These are phyloP conservation scores for Triops cancriformis DNA, from an alignment of 1,140 invertebrate species.

Conservation along the genomic window DNA sequence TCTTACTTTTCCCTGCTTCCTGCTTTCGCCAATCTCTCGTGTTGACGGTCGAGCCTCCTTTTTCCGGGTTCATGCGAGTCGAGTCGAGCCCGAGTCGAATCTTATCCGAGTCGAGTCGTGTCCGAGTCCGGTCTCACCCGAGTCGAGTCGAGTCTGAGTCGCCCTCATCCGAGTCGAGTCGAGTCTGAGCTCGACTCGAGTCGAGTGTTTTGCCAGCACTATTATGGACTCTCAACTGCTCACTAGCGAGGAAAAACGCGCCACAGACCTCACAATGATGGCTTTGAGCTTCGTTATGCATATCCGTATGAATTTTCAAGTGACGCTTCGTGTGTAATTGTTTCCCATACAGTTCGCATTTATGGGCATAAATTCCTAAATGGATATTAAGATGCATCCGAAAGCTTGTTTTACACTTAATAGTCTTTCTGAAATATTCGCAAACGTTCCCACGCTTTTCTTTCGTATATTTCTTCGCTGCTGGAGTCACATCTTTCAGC, in stretches of 20 bases:
- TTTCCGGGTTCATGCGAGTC: no score
- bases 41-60: no score
- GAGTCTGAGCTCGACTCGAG: no score
- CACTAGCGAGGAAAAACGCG: background rate
- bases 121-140: no score
- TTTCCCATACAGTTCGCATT: slow-evolving; percentile 6
- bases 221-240: background rate
- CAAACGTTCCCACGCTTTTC: background rate
- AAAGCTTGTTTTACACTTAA: background rate
- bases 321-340: background rate
- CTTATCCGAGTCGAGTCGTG: no score
- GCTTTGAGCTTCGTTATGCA: background rate
- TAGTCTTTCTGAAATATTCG: background rate
- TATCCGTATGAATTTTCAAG: background rate
- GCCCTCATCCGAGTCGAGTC: no score
- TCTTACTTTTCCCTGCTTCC: no score
- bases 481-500: background rate
- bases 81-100: no score
- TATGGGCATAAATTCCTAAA: background rate
- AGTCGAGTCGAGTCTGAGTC: no score
- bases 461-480: background rate
- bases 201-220: no score
- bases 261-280: background rate
- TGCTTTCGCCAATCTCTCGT: no score
- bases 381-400: background rate